A percentile compares a stretch with the other conserved stretches of the same genome.
Conservation (phyloP, 1,140 invertebrate genomes). For the Drosophila saltans region DNA sequence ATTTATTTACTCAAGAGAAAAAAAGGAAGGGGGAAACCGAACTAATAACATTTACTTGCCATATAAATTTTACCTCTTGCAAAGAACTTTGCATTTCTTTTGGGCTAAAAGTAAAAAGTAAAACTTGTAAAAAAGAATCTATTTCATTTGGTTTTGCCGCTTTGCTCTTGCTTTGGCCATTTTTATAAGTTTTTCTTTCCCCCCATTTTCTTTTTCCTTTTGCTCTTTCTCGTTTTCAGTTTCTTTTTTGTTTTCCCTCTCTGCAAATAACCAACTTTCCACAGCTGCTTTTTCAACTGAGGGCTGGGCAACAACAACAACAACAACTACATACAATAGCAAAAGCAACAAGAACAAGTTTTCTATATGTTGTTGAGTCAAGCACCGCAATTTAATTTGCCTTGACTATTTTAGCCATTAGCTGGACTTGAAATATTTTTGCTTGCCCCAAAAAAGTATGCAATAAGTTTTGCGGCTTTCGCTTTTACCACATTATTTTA, state of each 20-base stretch:
- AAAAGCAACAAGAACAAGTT: neutral
- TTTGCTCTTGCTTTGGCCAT: conserved; percentile 10
- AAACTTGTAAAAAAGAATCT: conserved; percentile 13
- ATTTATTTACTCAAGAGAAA: conserved; percentile 10
- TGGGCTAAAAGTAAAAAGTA: conserved; percentile 10
- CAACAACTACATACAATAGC: neutral
- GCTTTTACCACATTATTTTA: conserved; percentile 56
- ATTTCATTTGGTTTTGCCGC: conserved; percentile 10
- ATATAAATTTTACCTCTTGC: conserved; percentile 13
- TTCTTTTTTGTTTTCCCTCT: neutral
- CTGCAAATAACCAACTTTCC: neutral
- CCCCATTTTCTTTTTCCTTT: neutral
- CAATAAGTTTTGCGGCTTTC: conserved; percentile 57
- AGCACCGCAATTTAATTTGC: conserved; percentile 59
- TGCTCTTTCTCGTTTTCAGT: neutral
- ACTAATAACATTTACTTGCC: conserved; percentile 12
- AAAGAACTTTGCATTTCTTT: conserved; percentile 9
- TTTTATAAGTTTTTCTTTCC: neutral
- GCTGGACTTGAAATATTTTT: conserved; percentile 16
- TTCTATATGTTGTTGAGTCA: conserved; percentile 44
- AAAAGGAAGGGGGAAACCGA: neutral
- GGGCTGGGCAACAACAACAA: neutral
- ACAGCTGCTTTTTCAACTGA: neutral
- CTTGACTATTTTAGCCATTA: conserved; percentile 55
- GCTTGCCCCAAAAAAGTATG: conserved; percentile 18